phyloP scores from a whole-genome alignment of 2,113 vertebrate species.

The Gambusia affinis region DNA sequence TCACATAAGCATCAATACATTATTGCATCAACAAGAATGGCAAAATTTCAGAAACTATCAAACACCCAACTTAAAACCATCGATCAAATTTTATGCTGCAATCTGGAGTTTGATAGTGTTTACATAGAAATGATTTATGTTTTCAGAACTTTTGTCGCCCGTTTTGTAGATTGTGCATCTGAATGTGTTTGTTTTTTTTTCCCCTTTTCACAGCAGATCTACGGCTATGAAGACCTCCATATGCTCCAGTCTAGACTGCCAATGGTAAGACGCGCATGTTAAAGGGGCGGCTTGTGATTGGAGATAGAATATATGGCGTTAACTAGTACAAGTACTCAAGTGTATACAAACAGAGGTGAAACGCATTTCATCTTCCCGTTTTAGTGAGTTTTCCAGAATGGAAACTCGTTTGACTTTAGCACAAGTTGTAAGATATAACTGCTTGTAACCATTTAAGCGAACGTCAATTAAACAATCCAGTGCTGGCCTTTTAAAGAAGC shows the following conservation, averaged over 20 bases:
- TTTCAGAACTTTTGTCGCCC: neutral
- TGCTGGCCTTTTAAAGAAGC: neutral
- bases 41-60: too few relatives aligned
- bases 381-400: neutral
- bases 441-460: neutral
- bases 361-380: neutral
- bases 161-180: neutral
- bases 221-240: conserved; percentile 97
- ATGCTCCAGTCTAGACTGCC: conserved; percentile 96
- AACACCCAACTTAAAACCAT: too few relatives aligned
- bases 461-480: neutral
- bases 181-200: neutral
- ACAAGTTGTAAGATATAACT: neutral
- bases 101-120: neutral
- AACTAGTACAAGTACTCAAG: neutral
- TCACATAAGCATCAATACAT: too few relatives aligned
- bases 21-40: too few relatives aligned
- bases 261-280: conserved; percentile 83
- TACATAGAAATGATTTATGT: neutral
- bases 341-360: neutral
- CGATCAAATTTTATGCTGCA: neutral
- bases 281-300: neutral
- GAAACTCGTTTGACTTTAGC: neutral
- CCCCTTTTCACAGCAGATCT: conserved; percentile 85
- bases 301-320: neutral